A percentile compares a stretch with the other conserved stretches of the same genome.
phyloP scores from a whole-genome alignment of 2,888 invertebrate species.

The Phengaris alcon region DNA sequence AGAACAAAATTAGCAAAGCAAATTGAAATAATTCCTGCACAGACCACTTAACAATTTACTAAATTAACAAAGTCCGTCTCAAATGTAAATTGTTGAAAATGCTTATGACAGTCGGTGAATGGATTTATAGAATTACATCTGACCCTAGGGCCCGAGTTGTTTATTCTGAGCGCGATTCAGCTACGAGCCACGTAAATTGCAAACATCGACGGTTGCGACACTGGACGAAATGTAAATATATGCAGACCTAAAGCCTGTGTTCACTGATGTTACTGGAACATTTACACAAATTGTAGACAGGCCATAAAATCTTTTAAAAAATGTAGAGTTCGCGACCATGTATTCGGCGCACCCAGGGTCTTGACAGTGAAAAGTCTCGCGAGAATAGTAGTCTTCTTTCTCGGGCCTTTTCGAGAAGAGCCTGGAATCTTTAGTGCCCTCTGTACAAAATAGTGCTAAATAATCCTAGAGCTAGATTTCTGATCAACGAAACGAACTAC shows the following conservation, averaged over 20 bases:
- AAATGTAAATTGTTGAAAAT: conserved; percentile 27
- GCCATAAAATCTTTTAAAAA: too few species aligned
- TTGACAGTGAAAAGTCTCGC: background rate
- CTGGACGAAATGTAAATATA: conserved; percentile 38
- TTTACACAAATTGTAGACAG: too few species aligned
- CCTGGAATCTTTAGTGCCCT: too few species aligned
- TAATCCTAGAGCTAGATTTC: background rate
- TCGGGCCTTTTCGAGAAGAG: too few species aligned
- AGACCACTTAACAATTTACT: conserved; percentile 21
- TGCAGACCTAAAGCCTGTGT: background rate
- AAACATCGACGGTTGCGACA: conserved; percentile 39
- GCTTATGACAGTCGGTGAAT: conserved; percentile 30
- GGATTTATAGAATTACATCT: conserved; percentile 32
- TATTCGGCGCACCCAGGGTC: background rate
- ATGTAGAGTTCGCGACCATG: background rate
- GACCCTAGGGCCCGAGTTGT: conserved; percentile 36
- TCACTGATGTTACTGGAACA: conserved; percentile 3
- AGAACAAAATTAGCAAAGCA: conserved; percentile 11
- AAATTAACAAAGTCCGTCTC: conserved; percentile 27
- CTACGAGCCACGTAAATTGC: conserved; percentile 38
- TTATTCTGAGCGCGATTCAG: conserved; percentile 40
- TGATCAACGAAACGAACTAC: background rate
- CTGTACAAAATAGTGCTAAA: background rate
- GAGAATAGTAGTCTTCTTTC: too few species aligned
- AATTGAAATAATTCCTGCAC: conserved; percentile 16